Percentiles rank a stretch among this genome's conserved stretches.
These are phyloP conservation scores for Halichondria panicea DNA, from an alignment of 37 sponge, comb jelly and placozoan species.

Conservation along the genomic window DNA sequence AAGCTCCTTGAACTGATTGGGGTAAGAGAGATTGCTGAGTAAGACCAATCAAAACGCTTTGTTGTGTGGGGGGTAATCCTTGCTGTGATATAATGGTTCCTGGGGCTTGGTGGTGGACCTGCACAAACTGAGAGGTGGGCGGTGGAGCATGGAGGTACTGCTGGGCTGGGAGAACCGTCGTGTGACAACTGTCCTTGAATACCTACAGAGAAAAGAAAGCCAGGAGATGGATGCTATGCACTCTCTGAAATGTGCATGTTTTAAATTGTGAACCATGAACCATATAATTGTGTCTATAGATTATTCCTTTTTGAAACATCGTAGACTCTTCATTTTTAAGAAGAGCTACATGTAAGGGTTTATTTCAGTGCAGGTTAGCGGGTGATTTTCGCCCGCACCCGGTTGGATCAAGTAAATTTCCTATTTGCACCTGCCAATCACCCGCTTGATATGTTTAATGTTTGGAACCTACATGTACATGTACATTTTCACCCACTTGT, in stretches of 20 bases:
- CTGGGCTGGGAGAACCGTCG: slow-evolving; percentile 42
- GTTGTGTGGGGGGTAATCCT: too few relatives aligned
- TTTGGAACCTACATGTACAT: neutral
- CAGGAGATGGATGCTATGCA: neutral
- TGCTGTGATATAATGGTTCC: too few relatives aligned
- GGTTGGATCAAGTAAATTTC: too few relatives aligned
- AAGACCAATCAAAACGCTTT: too few relatives aligned
- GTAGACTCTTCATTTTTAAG: neutral
- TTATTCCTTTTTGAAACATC: neutral
- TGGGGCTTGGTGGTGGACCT: too few relatives aligned
- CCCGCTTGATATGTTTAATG: neutral
- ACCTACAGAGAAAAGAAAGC: neutral
- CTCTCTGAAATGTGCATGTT: neutral
- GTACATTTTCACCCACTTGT: neutral
- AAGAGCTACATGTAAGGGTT: too few relatives aligned
- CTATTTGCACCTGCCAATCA: too few relatives aligned
- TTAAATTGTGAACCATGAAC: neutral
- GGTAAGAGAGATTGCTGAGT: too few relatives aligned
- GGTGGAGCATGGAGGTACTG: neutral
- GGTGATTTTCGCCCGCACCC: neutral
- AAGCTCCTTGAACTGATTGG: too few relatives aligned
- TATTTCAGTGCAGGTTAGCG: too few relatives aligned
- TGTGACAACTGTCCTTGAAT: slow-evolving; percentile 35
- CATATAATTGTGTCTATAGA: neutral
- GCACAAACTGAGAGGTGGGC: too few relatives aligned